These are phyloP conservation scores for Oasisia sp. DNA, from an alignment of 2,888 invertebrate genomes.

Conservation along the genomic window DNA sequence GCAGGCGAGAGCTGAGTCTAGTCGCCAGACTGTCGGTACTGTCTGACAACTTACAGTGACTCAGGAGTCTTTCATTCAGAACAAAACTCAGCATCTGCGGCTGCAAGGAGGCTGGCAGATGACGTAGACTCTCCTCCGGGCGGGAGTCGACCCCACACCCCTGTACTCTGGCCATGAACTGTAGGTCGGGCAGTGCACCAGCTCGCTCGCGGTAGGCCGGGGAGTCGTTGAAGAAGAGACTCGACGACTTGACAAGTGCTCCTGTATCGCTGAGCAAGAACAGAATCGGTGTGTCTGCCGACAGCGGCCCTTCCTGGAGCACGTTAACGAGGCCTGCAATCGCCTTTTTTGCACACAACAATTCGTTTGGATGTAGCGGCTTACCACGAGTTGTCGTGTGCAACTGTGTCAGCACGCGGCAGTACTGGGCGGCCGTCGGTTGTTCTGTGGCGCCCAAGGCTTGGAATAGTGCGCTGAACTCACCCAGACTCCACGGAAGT, in stretches of 20 bases:
- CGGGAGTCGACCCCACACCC: conserved; percentile 36
- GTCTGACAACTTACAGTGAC: conserved; percentile 36
- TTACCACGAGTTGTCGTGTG: conserved; percentile 31
- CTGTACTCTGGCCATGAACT: conserved; percentile 37
- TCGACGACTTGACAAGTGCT: conserved; percentile 30
- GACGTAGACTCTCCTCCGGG: conserved; percentile 34
- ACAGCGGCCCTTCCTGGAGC: conserved; percentile 21
- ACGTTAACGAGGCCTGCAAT: conserved; percentile 38
- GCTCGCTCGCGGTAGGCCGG: conserved; percentile 41
- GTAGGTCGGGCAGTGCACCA: conserved; percentile 35
- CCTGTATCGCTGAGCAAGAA: conserved; percentile 39
- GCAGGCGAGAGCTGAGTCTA: conserved; percentile 31
- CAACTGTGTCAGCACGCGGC: conserved; percentile 40
- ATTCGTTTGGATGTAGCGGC: conserved; percentile 42
- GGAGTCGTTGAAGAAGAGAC: conserved; percentile 40
- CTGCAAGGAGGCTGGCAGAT: conserved; percentile 38
- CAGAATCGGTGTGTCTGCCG: conserved; percentile 14
- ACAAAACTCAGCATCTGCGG: conserved; percentile 43
- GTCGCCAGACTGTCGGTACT: conserved; percentile 34
- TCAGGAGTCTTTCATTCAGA: conserved; percentile 42
- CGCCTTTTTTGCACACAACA: conserved; percentile 37
- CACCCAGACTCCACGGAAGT: conserved; percentile 42
- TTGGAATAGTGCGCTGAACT: conserved; percentile 43
- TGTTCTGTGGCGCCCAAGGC: conserved; percentile 42
- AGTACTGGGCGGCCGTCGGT: conserved; percentile 42